Evolutionary conservation across 2,797 vertebrate species (phyloP), one percentile per base, ranked within the genome.

Genomic region (Vespertilio murinus): DNA sequence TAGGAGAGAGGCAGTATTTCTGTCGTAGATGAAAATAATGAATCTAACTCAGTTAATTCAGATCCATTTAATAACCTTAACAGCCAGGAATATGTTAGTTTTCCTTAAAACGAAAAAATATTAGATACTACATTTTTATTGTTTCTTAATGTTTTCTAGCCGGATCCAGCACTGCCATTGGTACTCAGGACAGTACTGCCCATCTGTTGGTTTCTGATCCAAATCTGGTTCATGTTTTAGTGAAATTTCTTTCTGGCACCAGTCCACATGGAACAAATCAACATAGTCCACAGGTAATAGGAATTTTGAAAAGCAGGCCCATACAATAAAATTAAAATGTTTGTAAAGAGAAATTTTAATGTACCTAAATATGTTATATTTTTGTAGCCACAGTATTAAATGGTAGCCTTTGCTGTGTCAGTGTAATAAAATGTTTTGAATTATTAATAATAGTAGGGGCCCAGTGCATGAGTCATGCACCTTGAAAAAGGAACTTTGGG

Each of bases 191-290:
- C 98, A 99, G 98, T 98, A 99, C 99, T 83, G 99, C 99, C 49
- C 99, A 99, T 77, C 98, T 99, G 98, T 98, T 99, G 98, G 99
- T 99, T 96, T 99, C 99, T 22, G 99, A 99, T 97, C 98, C 99
- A 97, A 99, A 99, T 71, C 98, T 99, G 70, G 98, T 99, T 94
- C 99, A 99, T 30, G 99, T 99, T 56, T 98, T 99, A 95, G 99
- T 99, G 94, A 99, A 99, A 97, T 99, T 99, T 98, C 99, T 99
- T 97, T 99, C 99, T 0, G 99, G 99, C 92, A 99, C 98, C 96
- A 99, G 98, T 98, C 99, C 99, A 96, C 99, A 99, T 73, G 99
- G 99, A 94, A 99, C 99, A 35, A 99, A 99, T 98, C 99, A 99
- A 97, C 99, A 99, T 97, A 99, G 99, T 98, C 98, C 99, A 69